Conservation (phyloP, 2,797 vertebrate species). For the Oophaga sylvatica region DNA sequence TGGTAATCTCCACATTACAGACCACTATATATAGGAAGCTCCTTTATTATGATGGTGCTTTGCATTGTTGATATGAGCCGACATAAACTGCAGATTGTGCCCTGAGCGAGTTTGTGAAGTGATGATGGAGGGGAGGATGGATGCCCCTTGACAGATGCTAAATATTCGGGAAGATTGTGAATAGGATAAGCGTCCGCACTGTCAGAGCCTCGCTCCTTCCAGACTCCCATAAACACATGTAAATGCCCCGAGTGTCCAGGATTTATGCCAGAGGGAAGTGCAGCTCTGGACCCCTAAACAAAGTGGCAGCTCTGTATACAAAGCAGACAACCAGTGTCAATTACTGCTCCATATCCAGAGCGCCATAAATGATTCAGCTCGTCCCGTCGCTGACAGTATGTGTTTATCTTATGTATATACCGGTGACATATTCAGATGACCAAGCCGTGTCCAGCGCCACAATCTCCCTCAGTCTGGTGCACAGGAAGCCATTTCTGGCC, state of each 20-base stretch:
- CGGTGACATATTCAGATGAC: neutral
- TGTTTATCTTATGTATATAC: neutral
- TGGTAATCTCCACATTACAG: neutral
- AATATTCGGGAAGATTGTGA: constrained; percentile 15
- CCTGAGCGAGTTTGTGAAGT: constrained; percentile 33
- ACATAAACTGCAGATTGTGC: constrained; percentile 23
- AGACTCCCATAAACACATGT: constrained; percentile 7
- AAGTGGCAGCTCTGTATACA: neutral
- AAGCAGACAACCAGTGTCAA: constrained; percentile 5
- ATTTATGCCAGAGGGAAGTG: constrained; percentile 41
- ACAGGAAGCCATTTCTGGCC: neutral
- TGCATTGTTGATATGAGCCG: constrained; percentile 30
- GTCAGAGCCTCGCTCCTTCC: neutral
- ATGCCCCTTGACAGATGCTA: constrained; percentile 55
- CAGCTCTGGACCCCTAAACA: constrained; percentile 6
- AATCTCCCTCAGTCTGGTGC: neutral
- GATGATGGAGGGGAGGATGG: constrained; percentile 16
- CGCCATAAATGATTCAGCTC: neutral
- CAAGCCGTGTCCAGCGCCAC: too few species aligned
- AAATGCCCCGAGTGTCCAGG: constrained; percentile 27
- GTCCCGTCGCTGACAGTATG: neutral
- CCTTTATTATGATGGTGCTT: neutral
- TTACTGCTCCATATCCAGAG: neutral
- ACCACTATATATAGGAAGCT: neutral
- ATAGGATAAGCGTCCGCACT: neutral